Percentiles rank a stretch among this genome's conserved stretches.
Evolutionary conservation across 1,140 invertebrate genomes (phyloP).

Genomic region (Camponotus vicinus): DNA sequence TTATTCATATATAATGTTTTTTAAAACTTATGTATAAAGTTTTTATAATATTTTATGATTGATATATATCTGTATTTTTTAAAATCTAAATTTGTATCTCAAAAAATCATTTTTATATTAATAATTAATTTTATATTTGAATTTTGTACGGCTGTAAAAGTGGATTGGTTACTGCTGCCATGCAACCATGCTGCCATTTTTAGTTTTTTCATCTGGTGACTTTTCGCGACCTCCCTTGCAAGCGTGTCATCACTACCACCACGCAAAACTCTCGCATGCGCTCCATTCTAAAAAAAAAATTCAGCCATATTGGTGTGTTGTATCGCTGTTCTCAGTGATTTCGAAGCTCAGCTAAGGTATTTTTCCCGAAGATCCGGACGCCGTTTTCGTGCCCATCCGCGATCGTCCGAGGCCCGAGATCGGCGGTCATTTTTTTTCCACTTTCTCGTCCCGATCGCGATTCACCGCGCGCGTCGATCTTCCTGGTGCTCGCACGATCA

Average conservation of each 20-base stretch:
- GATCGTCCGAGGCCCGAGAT: background rate
- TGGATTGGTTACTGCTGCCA: too few relatives aligned
- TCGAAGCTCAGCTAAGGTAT: conserved; percentile 84
- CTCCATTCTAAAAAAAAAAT: conserved; percentile 77
- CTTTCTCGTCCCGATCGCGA: background rate
- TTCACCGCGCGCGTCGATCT: background rate
- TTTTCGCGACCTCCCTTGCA: conserved; percentile 43
- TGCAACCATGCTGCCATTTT: too few relatives aligned
- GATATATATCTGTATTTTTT: too few relatives aligned
- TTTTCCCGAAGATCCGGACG: conserved; percentile 42
- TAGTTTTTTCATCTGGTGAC: conserved; percentile 50
- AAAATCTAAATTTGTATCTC: too few relatives aligned
- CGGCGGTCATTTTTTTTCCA: background rate
- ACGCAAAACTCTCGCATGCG: conserved; percentile 74
- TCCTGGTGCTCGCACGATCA: conserved; percentile 63
- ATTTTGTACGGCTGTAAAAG: too few relatives aligned
- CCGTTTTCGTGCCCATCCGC: background rate
- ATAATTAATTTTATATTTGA: too few relatives aligned
- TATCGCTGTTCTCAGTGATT: conserved; percentile 85
- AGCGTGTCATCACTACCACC: conserved; percentile 18
- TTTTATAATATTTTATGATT: too few relatives aligned
- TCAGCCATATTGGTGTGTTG: conserved; percentile 87
- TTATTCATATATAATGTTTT: too few relatives aligned
- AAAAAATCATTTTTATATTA: too few relatives aligned
- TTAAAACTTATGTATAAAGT: too few relatives aligned